Base-by-base conservation (phyloP, 2,888 invertebrate species). In the Mythimna albipuncta region DNA sequence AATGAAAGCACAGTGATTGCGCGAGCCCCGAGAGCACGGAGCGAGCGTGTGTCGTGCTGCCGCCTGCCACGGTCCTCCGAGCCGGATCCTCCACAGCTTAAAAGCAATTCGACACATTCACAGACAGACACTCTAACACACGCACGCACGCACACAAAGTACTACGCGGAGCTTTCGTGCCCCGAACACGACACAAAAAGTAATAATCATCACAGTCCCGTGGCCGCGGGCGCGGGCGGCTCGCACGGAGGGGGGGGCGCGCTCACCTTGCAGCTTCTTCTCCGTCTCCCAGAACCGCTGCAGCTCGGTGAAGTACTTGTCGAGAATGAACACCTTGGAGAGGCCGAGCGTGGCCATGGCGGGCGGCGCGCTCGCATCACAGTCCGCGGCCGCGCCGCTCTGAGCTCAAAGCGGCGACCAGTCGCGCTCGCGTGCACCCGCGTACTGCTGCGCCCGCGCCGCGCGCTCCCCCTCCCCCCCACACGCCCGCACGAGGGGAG, bases 251-350 rank as follows among this genome's bases (percentile, higher is more conserved):
- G 78, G 69, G 69, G 70, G 65, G 59, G 77, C 81, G 81, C 87
- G 90, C 97, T 97, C 97, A 99, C 99, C 99, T 98, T 98, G 98
- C 92, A 99, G 97, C 96, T 99, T 99, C 97, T 99, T 99, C 96
- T 99, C 99, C 82, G 99, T 98, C 96, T 99, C 99, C 98, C 99
- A 98, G 97, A 99, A 98, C 97, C 99, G 99, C 95, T 99, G 99
- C 95, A 99, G 97, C 97, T 99, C 99, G 87, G 98, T 99, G 97
- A 99, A 99, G 96, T 99, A 99, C 96, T 99, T 99, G 98, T 99
- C 99, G 97, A 99, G 97, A 95, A 99, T 99, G 97, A 99, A 99
- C 96, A 99, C 99, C 97, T 99, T 99, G 94, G 99, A 99, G 91
- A 99, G 98, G 97, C 99, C 99, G 97, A 99, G 97, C 96, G 99